Evolutionary conservation across 2,113 vertebrate genomes (phyloP), one percentile per base, ranked within the genome.

Genomic region (Odontesthes bonariensis): DNA sequence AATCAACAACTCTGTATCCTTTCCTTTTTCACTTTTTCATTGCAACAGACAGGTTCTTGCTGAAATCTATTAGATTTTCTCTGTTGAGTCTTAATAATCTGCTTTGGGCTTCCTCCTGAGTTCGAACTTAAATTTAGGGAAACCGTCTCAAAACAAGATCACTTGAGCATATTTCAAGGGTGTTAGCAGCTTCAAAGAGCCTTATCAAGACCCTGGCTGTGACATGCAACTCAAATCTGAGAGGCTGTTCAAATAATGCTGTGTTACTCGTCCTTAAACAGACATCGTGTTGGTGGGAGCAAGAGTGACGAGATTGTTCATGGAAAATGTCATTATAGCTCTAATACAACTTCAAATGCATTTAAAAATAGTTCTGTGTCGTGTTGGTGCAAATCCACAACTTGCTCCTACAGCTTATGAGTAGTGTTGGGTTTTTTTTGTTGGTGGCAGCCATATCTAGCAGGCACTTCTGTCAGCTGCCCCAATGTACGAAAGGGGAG

Each of bases 381-480:
- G 19, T 47, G 55, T 75, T 54, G 73, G 40, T 77, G 61, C 44
- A 80, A 84, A 74, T 74, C 51, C 52, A 19, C 9, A 6, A 20
- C 58, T 84, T n/a, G 46, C 53, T 46, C 64, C 54, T 27, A 51
- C 42, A 8, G 42, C 44, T 69, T 52, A 77, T 65, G 64, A 77
- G 57, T 22, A 6, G 19, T 47, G 82, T 79, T 75, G 46, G 55
- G 73, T 33, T 74, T 58, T 42, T 56, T 35, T 44, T 64, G 75
- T 53, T 66, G 33, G 38, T 56, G 59, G 69, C 3, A 17, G 49
- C 70, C 66, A 16, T 78, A 73, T 77, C 65, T 55, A 80, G 65
- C 68, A 59, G 80, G 73, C 68, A 19, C 61, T 59, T 71, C 58
- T 86, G 87, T 88, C 85, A 92, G 83, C 83, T 84, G 67, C 80